Evolutionary conservation across 2,797 vertebrate genomes (phyloP).

Genomic region (Columba guinea): DNA sequence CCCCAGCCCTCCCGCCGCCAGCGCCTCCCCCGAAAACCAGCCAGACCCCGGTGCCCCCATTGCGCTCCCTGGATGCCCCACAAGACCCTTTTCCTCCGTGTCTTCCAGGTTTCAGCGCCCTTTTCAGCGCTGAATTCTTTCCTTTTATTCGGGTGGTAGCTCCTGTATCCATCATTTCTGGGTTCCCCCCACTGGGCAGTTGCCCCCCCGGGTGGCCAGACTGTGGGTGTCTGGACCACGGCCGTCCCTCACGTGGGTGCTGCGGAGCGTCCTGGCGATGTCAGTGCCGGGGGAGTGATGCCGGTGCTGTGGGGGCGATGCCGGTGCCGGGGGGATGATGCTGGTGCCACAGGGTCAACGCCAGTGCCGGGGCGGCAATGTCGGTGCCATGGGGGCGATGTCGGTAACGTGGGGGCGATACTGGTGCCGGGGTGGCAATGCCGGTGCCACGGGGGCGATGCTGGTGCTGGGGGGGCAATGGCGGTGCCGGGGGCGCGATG

Average conservation of each 20-base stretch:
- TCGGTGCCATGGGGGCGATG: neutral
- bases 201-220: fast-evolving
- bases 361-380: no score
- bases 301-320: neutral
- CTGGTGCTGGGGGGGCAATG: no score
- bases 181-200: fast-evolving
- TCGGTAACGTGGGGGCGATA: no score
- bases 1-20: neutral
- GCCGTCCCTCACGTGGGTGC: neutral
- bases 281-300: no score
- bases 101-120: neutral
- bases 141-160: neutral
- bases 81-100: neutral
- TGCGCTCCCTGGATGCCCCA: neutral
- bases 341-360: no score
- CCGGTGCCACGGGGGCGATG: no score
- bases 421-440: no score
- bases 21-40: neutral
- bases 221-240: fast-evolving
- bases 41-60: fast-evolving
- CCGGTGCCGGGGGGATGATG: neutral
- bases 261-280: neutral
- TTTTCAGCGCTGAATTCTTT: neutral
- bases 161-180: fast-evolving
- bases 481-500: no score